Evolutionary conservation across 1,140 invertebrate genomes (phyloP).

Genomic region (Eriocheir sinensis): DNA sequence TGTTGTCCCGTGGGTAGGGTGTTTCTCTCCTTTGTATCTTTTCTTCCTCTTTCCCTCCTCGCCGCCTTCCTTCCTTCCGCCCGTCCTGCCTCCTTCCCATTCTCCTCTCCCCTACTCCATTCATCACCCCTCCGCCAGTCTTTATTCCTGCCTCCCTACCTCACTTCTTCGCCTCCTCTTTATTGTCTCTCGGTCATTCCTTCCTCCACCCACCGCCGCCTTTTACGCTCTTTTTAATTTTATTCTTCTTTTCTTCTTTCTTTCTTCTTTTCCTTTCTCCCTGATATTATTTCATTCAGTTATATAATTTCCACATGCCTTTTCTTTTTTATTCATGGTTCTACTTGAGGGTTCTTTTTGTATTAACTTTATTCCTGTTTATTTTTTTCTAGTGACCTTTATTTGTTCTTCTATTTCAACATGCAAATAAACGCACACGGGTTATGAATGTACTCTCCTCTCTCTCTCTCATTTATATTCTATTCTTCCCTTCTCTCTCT

Average conservation of each 20-base stretch:
- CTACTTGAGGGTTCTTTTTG: too few species aligned
- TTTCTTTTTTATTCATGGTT: too few species aligned
- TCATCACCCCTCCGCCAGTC: constrained; percentile 25
- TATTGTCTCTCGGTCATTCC: background rate
- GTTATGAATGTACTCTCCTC: constrained; percentile 7
- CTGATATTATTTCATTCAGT: too few species aligned
- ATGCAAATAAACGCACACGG: background rate
- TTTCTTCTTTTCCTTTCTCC: too few species aligned
- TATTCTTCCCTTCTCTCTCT: constrained; percentile 7
- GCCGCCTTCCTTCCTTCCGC: background rate
- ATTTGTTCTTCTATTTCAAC: background rate
- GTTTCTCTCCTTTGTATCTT: constrained; percentile 8
- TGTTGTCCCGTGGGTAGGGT: background rate
- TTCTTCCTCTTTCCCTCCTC: too few species aligned
- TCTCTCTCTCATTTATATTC: constrained; percentile 41
- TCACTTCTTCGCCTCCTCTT: constrained; percentile 23
- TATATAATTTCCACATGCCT: too few species aligned
- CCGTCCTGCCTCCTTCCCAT: constrained; percentile 31
- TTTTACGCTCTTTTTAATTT: constrained; percentile 29
- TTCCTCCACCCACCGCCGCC: background rate
- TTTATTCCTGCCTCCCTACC: constrained; percentile 43
- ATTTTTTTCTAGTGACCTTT: background rate
- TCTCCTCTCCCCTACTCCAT: constrained; percentile 32
- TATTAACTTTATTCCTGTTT: too few species aligned
- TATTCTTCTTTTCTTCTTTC: background rate